Percentiles rank a stretch among this genome's conserved stretches.
These are phyloP conservation scores for Macrophya alboannulata DNA, from an alignment of 2,888 invertebrate genomes.

Conservation along the genomic window DNA sequence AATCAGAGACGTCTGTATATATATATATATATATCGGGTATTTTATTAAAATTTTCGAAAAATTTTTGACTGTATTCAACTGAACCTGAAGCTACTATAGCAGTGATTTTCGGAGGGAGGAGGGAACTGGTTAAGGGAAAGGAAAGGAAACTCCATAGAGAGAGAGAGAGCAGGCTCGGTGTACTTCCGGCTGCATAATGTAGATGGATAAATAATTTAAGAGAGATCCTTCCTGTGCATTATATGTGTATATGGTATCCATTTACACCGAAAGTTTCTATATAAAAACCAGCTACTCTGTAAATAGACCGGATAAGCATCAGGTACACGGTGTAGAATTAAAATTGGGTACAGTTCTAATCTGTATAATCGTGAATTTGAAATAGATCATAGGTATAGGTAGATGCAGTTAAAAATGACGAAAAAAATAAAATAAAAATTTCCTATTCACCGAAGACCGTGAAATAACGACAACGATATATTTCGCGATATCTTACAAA, in stretches of 20 bases:
- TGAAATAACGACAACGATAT: not conserved
- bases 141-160: not conserved
- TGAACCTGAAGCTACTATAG: not conserved
- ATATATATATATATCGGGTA: no score
- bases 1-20: no score
- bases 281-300: not conserved
- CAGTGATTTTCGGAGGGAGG: not conserved
- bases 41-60: no score
- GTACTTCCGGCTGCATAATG: constrained; percentile 68
- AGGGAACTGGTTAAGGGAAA: not conserved
- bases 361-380: no score
- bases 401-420: no score
- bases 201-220: constrained; percentile 69
- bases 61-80: no score
- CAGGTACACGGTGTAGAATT: no score
- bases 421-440: not conserved
- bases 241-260: constrained; percentile 38
- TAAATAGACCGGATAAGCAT: no score
- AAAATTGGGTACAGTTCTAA: no score
- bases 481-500: no score
- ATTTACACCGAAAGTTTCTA: not conserved
- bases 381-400: no score
- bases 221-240: constrained; percentile 61
- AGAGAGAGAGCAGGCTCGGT: constrained; percentile 56
- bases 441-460: not conserved